Evolutionary conservation across 2,888 invertebrate genomes (phyloP), one percentile per base, ranked within the genome.

Genomic region (Pammene aurita): DNA sequence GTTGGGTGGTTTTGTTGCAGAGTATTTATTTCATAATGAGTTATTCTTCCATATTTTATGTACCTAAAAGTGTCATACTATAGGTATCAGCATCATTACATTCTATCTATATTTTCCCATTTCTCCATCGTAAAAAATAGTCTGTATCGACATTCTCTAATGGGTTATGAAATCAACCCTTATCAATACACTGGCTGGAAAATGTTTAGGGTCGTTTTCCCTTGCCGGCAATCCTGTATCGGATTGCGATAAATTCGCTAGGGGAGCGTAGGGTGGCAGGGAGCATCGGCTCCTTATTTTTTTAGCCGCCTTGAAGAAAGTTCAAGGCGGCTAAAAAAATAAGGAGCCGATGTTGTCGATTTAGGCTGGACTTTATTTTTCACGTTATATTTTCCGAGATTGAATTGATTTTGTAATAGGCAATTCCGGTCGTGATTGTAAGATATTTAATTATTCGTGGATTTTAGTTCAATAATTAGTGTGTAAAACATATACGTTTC

Each of bases 181-280:
- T 69, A 69, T 65, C 48, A 34, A 64, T 64, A 68, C 5, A 44
- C 54, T 66, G 63, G 56, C 62, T 54, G 56, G 55, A 70, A 50
- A 41, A 60, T 52, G 63, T 58, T n/a, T n/a, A 65, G 64, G 56
- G 48, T 38, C 48, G 50, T 55, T 54, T 54, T 71, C 66, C 71
- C 69, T 61, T 38, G 41, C 34, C 9, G 60, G 56, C 48, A 54
- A 50, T 67, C 56, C 71, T 68, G 81, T 89, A 88, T 90, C 85
- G 88, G 81, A 89, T 91, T 90, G 87, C 88, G 79, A 88, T 90
- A 88, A 89, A 90, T 89, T 89, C 78, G 80, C 81, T 73, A 67
- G 70, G 71, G 71, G 67, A 50, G 56, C 63, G 74, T 74, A 76
- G 76, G 76, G 76, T 72, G 72, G 74, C n/a, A n/a, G n/a, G n/a